Percentiles rank a stretch among this genome's conserved stretches.
These are phyloP conservation scores for Andrena cerasifolii DNA, from an alignment of 1,140 invertebrate genomes.

Conservation along the genomic window DNA sequence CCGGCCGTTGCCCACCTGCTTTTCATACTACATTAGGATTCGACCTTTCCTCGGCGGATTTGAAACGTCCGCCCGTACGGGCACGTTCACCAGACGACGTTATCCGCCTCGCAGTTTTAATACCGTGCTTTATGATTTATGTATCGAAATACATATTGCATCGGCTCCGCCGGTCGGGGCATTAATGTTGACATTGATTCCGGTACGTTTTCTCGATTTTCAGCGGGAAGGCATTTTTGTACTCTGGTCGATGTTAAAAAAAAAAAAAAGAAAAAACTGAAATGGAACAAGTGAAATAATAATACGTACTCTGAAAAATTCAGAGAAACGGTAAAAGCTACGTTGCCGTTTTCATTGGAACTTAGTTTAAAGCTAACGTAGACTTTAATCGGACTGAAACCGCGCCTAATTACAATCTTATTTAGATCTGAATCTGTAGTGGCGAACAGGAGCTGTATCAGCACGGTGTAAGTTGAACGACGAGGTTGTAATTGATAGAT, in stretches of 20 bases:
- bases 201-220: slow-evolving; percentile 35
- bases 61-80: slow-evolving; percentile 30
- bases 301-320: too few relatives aligned
- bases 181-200: slow-evolving; percentile 55
- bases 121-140: slow-evolving; percentile 67
- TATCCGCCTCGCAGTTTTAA: slow-evolving; percentile 56
- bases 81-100: slow-evolving; percentile 9
- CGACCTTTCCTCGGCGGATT: slow-evolving; percentile 44
- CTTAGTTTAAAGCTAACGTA: too few relatives aligned
- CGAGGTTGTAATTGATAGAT: too few relatives aligned
- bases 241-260: neutral
- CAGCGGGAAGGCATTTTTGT: slow-evolving; percentile 18
- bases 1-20: neutral
- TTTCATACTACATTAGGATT: slow-evolving; percentile 59
- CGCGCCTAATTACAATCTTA: too few relatives aligned
- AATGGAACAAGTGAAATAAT: too few relatives aligned
- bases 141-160: slow-evolving; percentile 66
- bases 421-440: too few relatives aligned
- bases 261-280: too few relatives aligned
- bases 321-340: too few relatives aligned
- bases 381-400: too few relatives aligned
- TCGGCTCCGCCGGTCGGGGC: slow-evolving; percentile 31
- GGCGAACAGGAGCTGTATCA: too few relatives aligned
- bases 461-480: too few relatives aligned
- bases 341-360: too few relatives aligned